These are phyloP conservation scores for Forbesichthys papilliferus DNA, from an alignment of 2,113 vertebrate genomes.

Conservation along the genomic window DNA sequence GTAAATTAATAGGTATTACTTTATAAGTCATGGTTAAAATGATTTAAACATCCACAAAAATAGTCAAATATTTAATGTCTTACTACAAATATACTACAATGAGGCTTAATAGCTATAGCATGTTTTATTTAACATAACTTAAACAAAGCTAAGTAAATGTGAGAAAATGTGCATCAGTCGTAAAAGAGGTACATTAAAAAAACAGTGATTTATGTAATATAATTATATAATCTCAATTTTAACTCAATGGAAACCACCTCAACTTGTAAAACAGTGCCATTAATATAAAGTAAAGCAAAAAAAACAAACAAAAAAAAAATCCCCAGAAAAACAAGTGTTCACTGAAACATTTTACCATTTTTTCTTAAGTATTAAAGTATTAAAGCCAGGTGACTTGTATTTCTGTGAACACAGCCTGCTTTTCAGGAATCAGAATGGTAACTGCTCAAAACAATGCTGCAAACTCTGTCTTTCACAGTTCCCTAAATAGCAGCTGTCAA, in stretches of 20 bases:
- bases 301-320: neutral
- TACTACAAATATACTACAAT: conserved; percentile 35
- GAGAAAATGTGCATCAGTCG: conserved; percentile 26
- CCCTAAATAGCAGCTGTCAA: conserved; percentile 25
- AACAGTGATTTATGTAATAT: conserved; percentile 17
- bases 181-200: conserved; percentile 40
- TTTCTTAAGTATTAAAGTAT: neutral
- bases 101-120: conserved; percentile 44
- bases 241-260: conserved; percentile 15
- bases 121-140: conserved; percentile 58
- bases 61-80: conserved; percentile 38
- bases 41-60: conserved; percentile 22
- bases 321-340: neutral
- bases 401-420: conserved; percentile 11
- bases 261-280: conserved; percentile 36
- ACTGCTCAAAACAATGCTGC: conserved; percentile 5
- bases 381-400: neutral
- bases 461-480: conserved; percentile 25
- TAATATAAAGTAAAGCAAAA: neutral
- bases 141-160: conserved; percentile 51
- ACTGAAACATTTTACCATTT: neutral
- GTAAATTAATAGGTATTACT: conserved; percentile 26
- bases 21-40: conserved; percentile 20
- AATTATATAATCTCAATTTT: conserved; percentile 37
- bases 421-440: conserved; percentile 31